Evolutionary conservation across 2,113 vertebrate genomes (phyloP).

Genomic region (Rhinoderma darwinii): DNA sequence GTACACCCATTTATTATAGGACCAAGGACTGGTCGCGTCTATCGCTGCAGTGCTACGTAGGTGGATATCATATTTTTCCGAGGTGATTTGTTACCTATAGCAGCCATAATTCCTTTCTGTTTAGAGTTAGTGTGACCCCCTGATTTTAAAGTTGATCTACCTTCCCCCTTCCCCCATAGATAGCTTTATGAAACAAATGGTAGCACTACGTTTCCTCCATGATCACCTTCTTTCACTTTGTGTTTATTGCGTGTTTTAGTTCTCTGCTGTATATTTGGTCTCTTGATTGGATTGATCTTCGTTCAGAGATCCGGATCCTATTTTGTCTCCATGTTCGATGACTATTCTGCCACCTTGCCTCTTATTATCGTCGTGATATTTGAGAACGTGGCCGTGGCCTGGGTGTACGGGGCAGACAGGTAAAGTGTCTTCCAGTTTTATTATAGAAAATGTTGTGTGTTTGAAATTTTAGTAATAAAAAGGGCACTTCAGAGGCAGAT

Average conservation of each 20-base stretch:
- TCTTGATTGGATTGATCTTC: slow-evolving; percentile 78
- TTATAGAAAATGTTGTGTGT: no score
- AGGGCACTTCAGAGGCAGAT: no score
- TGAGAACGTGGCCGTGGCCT: slow-evolving; percentile 80
- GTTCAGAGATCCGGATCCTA: slow-evolving; percentile 81
- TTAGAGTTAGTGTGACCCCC: no score
- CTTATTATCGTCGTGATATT: slow-evolving; percentile 79
- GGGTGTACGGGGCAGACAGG: slow-evolving; percentile 84
- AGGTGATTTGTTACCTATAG: no score
- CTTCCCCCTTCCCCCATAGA: no score
- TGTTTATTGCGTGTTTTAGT: slow-evolving; percentile 67
- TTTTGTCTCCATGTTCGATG: slow-evolving; percentile 81
- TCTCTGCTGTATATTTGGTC: slow-evolving; percentile 72
- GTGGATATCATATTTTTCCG: no score
- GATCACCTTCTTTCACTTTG: neutral
- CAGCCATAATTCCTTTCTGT: no score
- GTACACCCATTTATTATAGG: no score
- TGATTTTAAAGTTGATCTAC: no score
- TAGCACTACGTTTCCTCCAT: neutral
- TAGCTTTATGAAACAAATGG: neutral
- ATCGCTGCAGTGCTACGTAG: no score
- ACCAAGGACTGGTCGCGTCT: no score
- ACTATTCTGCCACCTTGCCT: slow-evolving; percentile 79
- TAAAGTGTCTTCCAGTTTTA: slow-evolving; percentile 62
- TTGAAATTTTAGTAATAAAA: no score